phyloP scores from a whole-genome alignment of 2,113 vertebrate genomes.

The Rhynchomys soricoides region DNA sequence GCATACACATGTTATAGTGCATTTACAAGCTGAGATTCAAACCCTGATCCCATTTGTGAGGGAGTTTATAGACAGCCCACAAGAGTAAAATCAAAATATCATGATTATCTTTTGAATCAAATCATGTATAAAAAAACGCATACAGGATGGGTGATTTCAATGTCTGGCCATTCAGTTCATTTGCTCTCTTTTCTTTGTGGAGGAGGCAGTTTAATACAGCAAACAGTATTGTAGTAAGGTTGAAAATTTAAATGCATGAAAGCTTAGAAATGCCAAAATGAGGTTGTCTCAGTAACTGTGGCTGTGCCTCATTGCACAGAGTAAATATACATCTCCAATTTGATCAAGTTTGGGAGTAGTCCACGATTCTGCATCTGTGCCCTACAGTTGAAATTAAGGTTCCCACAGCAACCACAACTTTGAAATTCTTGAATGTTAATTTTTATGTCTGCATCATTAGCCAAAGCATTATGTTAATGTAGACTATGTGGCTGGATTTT shows the following conservation, averaged over 20 bases:
- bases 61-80: slow-evolving; percentile 64
- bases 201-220: slow-evolving; percentile 70
- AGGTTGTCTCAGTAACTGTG: slow-evolving; percentile 74
- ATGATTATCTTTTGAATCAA: slow-evolving; percentile 75
- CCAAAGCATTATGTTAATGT: slow-evolving; percentile 73
- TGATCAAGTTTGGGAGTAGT: slow-evolving; percentile 70
- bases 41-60: slow-evolving; percentile 61
- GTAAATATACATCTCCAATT: slow-evolving; percentile 75
- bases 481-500: slow-evolving; percentile 66
- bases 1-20: background rate
- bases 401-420: slow-evolving; percentile 82
- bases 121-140: slow-evolving; percentile 61
- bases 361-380: slow-evolving; percentile 71
- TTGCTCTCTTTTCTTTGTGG: slow-evolving; percentile 8
- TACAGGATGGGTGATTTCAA: slow-evolving; percentile 54
- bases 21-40: slow-evolving; percentile 60
- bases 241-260: slow-evolving; percentile 79
- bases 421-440: slow-evolving; percentile 75
- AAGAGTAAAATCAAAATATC: slow-evolving; percentile 78
- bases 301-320: slow-evolving; percentile 78
- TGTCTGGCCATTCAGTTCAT: slow-evolving; percentile 71
- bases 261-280: slow-evolving; percentile 74
- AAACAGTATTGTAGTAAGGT: slow-evolving; percentile 57
- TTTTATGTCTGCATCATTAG: slow-evolving; percentile 75
- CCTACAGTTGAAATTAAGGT: slow-evolving; percentile 75